Evolutionary conservation across 1,140 invertebrate genomes (phyloP), one percentile per base, ranked within the genome.

Genomic region (Drosophila nebulosa): DNA sequence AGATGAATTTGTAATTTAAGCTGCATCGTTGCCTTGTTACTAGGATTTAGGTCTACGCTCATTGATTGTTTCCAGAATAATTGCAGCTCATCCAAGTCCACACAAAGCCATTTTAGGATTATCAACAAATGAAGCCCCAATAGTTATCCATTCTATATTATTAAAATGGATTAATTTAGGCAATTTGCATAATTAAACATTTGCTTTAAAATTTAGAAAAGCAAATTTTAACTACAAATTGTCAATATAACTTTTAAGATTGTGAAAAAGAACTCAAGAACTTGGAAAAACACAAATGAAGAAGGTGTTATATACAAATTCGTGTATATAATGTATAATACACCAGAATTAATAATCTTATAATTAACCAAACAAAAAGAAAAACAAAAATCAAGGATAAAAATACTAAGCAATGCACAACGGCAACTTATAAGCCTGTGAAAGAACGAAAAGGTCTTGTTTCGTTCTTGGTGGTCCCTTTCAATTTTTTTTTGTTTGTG

Each of bases 401-500:
- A 24, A 60, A 61, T 24, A 61, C 39, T 46, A 60, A 60, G 22
- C 36, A 53, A 24, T 27, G 14, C 10, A 53, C 14, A 30, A 53
- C 24, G n/a, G 26, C 52, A 36, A 36, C 18, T 21, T 46, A 3
- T 12, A 52, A 52, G 4, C 22, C 50, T 52, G 30, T n/a, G 52
- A 53, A 52, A 52, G 50, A 22, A 52, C 22, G 22, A 46, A 46
- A 9, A 24, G 59, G 52, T 66, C 69, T 63, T 59, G 56, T 53
- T 73, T 85, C 35, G 63, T 67, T 64, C 46, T 69, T 16, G 2
- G 24, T 30, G 16, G 16, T 30, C 14, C 21, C 22, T 26, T 53
- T 42, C 72, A 59, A 27, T 52, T 61, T 27, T 35, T 46, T 50
- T 68, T 42, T 55, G 66, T 42, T 56, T 66, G 4, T 30, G 27